Base-by-base conservation (phyloP, 1,140 invertebrate genomes). In the Globodera ellingtonae region DNA sequence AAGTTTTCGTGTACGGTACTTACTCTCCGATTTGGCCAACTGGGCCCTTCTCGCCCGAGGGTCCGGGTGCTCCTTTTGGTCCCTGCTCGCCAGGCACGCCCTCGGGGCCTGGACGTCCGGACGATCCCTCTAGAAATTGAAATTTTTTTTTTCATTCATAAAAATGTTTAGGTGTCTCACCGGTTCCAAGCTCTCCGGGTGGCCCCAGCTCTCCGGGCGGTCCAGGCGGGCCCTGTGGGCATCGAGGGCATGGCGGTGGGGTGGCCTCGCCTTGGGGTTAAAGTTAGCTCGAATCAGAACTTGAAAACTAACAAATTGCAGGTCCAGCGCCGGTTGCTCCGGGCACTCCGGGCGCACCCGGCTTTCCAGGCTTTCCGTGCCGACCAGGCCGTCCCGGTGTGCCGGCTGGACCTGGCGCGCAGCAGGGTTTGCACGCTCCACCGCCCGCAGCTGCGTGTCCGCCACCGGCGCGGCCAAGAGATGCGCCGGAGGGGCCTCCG, bases 211-310 rank as follows among this genome's bases (percentile, higher is more conserved):
- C 50, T 44, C 79, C 79, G 56, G 79, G 35, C 3, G 78, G 52
- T 48, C 80, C 81, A 21, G 81, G 82, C 46, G 82, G 82, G 52
- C 81, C 81, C n/a, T 81, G 70, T 0, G 80, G 47, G 24, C 81
- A 82, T 44, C 79, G 81, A 44, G 76, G 74, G 74, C 81, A 82
- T 15, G 81, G 81, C 71, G 81, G 81, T 35, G 81, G 81, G n/a
- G 81, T 84, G 65, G 46, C 46, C n/a, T n/a, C 21, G 10, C 79
- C 76, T 59, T 0, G 69, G n/a, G 48, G 6, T 4, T 59, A 75
- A 75, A 13, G 24, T 74, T 35, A 6, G 44, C 10, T 79, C 35
- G 21, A 9, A 18, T 35, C 35, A n/a, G 7, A 79, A 67, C 4
- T 52, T 50, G 46, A 10, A 52, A 21, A 35, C 44, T 70, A 50